These are phyloP conservation scores for Chironomus striatipennis DNA, from an alignment of 1,140 invertebrate genomes.

Conservation along the genomic window DNA sequence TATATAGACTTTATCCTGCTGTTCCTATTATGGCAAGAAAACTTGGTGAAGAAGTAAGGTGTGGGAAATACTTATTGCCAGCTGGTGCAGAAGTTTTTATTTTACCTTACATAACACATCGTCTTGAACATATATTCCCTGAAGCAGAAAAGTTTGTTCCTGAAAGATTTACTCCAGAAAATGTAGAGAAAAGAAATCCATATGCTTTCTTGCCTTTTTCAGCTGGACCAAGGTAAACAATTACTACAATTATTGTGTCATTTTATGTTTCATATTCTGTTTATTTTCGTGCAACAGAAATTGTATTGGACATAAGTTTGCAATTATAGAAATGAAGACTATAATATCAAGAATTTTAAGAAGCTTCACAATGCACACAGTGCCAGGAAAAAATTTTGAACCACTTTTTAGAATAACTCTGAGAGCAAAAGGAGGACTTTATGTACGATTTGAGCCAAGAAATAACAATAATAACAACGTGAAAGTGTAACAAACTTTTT, in stretches of 20 bases:
- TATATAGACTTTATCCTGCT: slow-evolving; percentile 48
- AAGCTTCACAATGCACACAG: slow-evolving; percentile 44
- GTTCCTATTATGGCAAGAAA: slow-evolving; percentile 54
- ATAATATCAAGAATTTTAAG: slow-evolving; percentile 54
- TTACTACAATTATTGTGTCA: background rate
- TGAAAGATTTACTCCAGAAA: slow-evolving; percentile 55
- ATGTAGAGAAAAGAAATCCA: slow-evolving; percentile 46
- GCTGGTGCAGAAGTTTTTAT: slow-evolving; percentile 42
- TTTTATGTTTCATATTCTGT: background rate
- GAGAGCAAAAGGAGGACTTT: slow-evolving; percentile 46
- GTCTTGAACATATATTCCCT: slow-evolving; percentile 52
- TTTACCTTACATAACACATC: slow-evolving; percentile 52
- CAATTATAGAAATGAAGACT: slow-evolving; percentile 61
- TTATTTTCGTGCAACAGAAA: slow-evolving; percentile 27
- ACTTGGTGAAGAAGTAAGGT: slow-evolving; percentile 46
- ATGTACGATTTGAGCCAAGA: slow-evolving; percentile 39
- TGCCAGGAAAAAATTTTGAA: slow-evolving; percentile 42
- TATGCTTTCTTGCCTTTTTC: slow-evolving; percentile 63
- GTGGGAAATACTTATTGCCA: slow-evolving; percentile 40
- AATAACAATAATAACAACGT: slow-evolving; percentile 16
- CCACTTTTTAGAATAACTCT: slow-evolving; percentile 46
- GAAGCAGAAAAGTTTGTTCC: slow-evolving; percentile 65
- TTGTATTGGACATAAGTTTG: slow-evolving; percentile 57
- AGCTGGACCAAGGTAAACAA: slow-evolving; percentile 46
- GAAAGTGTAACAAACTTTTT: slow-evolving; percentile 25